These are phyloP conservation scores for Rattus rattus DNA, from an alignment of 2,113 vertebrate genomes.

Conservation along the genomic window DNA sequence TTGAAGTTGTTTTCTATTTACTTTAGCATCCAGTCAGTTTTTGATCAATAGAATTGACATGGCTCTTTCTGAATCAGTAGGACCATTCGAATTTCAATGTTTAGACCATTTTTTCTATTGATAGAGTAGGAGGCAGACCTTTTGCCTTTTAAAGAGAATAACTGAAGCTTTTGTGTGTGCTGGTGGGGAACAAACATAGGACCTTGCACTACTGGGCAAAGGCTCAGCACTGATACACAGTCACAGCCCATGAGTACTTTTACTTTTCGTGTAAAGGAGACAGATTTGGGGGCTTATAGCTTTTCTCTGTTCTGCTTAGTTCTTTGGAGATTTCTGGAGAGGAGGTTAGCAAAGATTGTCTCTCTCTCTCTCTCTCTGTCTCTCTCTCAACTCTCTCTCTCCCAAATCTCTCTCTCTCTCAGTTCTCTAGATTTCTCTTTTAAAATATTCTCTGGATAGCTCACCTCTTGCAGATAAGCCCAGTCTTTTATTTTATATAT, in stretches of 20 bases:
- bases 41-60: not conserved
- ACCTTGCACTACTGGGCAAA: not conserved
- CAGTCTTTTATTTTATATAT: too few relatives aligned
- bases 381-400: too few relatives aligned
- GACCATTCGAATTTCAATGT: slow-evolving; percentile 19
- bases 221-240: not conserved
- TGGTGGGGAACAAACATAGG: not conserved
- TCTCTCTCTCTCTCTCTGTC: too few relatives aligned
- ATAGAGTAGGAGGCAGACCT: not conserved
- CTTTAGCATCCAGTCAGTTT: slow-evolving; percentile 33
- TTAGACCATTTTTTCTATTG: not conserved
- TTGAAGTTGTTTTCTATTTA: slow-evolving; percentile 4
- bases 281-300: not conserved
- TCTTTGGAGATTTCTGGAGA: too few relatives aligned
- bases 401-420: too few relatives aligned
- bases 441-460: too few relatives aligned
- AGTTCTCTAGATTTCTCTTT: too few relatives aligned
- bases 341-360: too few relatives aligned
- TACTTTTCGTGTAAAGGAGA: not conserved
- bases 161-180: not conserved
- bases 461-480: too few relatives aligned
- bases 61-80: not conserved
- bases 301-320: too few relatives aligned
- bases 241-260: not conserved
- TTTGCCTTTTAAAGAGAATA: not conserved